Evolutionary conservation across 2,888 invertebrate genomes (phyloP).

Genomic region (Galerucella nymphaeae): DNA sequence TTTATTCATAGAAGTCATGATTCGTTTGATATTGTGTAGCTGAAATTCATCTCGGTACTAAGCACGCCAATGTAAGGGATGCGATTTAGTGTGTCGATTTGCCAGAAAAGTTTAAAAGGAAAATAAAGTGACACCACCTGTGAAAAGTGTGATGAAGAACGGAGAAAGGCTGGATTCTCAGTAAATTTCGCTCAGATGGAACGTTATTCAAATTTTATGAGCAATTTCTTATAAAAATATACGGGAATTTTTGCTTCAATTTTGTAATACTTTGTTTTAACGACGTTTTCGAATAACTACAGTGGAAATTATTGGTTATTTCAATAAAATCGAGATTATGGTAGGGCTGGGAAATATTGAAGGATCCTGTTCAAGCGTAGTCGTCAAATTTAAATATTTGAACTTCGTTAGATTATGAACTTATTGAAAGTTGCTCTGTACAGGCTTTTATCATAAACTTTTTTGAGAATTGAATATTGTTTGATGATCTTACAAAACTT

Average conservation of each 20-base stretch:
- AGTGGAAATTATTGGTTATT: background rate
- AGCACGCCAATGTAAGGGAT: constrained; percentile 48
- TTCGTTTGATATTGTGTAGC: too few species aligned
- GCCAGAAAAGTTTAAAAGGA: constrained; percentile 37
- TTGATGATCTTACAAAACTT: too few species aligned
- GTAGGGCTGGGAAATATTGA: too few species aligned
- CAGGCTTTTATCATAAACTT: too few species aligned
- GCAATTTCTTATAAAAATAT: constrained; percentile 28
- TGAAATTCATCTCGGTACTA: background rate
- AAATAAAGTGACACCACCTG: constrained; percentile 43
- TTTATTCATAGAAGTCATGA: too few species aligned
- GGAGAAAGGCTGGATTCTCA: constrained; percentile 8
- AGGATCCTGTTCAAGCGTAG: too few species aligned
- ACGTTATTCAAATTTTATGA: constrained; percentile 43
- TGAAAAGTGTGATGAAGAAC: constrained; percentile 27
- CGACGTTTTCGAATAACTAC: background rate
- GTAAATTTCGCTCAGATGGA: constrained; percentile 30
- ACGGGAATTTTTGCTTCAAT: constrained; percentile 19
- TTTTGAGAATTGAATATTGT: too few species aligned
- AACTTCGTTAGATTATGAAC: too few species aligned
- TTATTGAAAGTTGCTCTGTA: too few species aligned
- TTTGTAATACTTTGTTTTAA: constrained; percentile 13
- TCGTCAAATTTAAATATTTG: too few species aligned
- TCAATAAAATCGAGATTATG: background rate
- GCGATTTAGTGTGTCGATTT: constrained; percentile 55